phyloP scores from a whole-genome alignment of 2,113 vertebrate species.

The Chauna torquata region DNA sequence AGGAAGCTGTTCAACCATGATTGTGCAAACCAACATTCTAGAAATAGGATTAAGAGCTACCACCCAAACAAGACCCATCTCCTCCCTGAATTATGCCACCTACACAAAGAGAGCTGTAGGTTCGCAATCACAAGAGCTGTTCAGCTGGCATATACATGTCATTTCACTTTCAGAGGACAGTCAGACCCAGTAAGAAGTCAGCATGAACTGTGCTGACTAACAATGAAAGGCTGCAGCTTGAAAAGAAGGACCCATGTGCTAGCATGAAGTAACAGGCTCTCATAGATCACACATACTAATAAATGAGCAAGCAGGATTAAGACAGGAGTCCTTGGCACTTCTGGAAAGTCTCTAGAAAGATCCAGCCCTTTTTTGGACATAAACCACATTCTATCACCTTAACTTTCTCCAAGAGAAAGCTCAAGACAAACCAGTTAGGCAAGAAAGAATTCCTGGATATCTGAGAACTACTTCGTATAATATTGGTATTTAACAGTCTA shows the following conservation, averaged over 20 bases:
- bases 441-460: not conserved
- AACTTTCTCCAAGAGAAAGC: not conserved
- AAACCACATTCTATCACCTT: not conserved
- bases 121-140: not conserved
- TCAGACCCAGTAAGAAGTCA: not conserved
- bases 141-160: not conserved
- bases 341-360: not conserved
- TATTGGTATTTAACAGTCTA: not conserved
- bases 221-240: not conserved
- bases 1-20: not conserved
- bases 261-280: not conserved
- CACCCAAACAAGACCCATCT: not conserved
- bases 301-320: not conserved
- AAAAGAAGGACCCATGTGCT: not conserved
- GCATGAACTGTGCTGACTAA: not conserved
- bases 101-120: not conserved
- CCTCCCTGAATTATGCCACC: not conserved
- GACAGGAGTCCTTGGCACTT: not conserved
- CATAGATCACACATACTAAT: not conserved
- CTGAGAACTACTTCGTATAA: not conserved
- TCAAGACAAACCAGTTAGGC: not conserved
- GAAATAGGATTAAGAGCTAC: not conserved
- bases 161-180: not conserved
- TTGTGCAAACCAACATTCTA: not conserved
- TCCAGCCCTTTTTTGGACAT: rapidly evolving